phyloP scores from a whole-genome alignment of 2,797 vertebrate genomes.

The Hemitrygon akajei region DNA sequence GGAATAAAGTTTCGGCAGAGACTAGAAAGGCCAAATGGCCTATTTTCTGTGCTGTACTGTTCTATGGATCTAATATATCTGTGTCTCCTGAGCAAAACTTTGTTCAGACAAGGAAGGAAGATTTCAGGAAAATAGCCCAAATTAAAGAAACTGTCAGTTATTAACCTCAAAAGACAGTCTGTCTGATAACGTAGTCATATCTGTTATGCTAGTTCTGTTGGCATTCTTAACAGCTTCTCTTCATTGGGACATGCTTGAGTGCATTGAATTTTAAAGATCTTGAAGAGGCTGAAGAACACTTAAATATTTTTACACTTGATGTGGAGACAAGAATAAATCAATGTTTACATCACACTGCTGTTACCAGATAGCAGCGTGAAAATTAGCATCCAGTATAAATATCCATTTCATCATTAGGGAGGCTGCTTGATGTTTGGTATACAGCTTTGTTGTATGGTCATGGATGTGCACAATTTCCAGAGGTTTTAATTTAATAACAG shows the following conservation, averaged over 20 bases:
- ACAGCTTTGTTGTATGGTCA: neutral
- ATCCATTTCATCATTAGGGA: neutral
- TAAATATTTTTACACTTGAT: neutral
- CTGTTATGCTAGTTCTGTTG: neutral
- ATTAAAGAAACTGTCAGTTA: neutral
- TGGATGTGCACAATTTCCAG: neutral
- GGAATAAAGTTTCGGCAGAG: too few species aligned
- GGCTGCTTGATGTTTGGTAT: neutral
- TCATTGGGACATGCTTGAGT: neutral
- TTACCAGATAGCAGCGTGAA: neutral
- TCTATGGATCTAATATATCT: neutral
- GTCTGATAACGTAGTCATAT: neutral
- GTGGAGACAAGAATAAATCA: neutral
- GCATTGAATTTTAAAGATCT: neutral
- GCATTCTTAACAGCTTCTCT: neutral
- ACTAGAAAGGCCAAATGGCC: too few species aligned
- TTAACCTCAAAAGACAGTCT: neutral
- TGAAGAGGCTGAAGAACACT: neutral
- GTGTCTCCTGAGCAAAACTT: neutral
- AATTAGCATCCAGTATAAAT: neutral
- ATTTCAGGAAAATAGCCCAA: neutral
- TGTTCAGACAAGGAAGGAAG: neutral
- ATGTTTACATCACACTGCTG: neutral
- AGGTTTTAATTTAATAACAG: constrained; percentile 7
- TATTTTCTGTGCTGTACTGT: too few species aligned